A percentile compares a stretch with the other conserved stretches of the same genome.
Conservation (phyloP, 2,797 vertebrate genomes). For the Eulemur albifrons region DNA sequence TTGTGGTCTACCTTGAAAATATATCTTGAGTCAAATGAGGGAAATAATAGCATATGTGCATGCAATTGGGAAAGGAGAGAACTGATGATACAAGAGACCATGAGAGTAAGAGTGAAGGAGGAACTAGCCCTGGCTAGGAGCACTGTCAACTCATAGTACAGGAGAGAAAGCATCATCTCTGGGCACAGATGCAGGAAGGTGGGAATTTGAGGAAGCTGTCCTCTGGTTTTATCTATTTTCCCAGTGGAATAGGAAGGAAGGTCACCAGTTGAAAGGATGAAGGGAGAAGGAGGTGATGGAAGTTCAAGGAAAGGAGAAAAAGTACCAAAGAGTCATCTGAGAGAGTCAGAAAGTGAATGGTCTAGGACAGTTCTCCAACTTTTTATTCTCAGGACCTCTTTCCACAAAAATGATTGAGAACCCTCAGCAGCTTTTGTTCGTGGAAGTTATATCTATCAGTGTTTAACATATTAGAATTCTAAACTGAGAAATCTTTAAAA, state of each 20-base stretch:
- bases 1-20: neutral
- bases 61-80: neutral
- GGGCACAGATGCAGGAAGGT: neutral
- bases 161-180: accelerated
- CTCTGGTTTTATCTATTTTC: neutral
- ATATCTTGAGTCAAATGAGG: neutral
- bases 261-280: neutral
- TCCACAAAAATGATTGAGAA: neutral
- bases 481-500: neutral
- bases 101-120: neutral
- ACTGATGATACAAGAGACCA: neutral
- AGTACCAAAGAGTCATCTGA: neutral
- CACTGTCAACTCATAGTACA: neutral
- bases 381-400: neutral
- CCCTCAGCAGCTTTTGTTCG: neutral
- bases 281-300: neutral
- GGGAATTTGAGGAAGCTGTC: neutral
- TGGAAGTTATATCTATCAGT: neutral
- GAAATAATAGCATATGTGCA: accelerated
- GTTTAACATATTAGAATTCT: neutral
- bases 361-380: neutral
- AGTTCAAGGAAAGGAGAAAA: neutral
- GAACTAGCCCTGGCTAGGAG: too few species aligned
- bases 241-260: neutral
- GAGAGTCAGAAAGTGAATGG: neutral